phyloP scores from a whole-genome alignment of 1,140 invertebrate species.

The Hyles vespertilio region DNA sequence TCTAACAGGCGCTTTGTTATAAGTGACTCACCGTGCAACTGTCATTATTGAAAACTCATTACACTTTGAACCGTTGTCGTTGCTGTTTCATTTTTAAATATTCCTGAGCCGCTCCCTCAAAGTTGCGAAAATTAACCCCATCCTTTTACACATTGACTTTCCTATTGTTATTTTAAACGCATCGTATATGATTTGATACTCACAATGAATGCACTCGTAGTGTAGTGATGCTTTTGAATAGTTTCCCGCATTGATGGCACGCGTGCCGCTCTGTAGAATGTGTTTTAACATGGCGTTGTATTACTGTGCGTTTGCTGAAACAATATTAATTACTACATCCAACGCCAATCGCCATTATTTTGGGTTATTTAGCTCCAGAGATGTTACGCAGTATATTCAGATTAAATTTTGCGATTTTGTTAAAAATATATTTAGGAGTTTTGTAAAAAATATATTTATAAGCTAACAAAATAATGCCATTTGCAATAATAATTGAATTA shows the following conservation, averaged over 20 bases:
- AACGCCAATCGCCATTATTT: background rate
- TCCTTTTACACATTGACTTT: background rate
- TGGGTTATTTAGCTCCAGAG: background rate
- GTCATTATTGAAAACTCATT: too few species aligned
- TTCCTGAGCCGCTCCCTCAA: background rate
- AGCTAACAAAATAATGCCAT: too few species aligned
- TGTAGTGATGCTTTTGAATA: slow-evolving; percentile 56
- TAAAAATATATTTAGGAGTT: background rate
- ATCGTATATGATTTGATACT: slow-evolving; percentile 22
- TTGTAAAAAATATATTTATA: too few species aligned
- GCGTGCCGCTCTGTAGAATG: slow-evolving; percentile 43
- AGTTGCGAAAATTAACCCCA: background rate
- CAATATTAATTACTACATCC: slow-evolving; percentile 1
- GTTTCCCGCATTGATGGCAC: slow-evolving; percentile 58
- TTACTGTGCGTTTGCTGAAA: slow-evolving; percentile 63
- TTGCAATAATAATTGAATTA: too few species aligned
- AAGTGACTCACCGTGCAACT: too few species aligned
- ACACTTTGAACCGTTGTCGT: too few species aligned
- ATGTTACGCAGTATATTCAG: background rate
- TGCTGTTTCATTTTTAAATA: too few species aligned
- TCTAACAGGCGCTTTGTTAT: too few species aligned
- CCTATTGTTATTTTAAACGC: background rate
- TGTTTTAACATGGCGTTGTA: slow-evolving; percentile 58
- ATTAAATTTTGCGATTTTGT: background rate
- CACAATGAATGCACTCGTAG: slow-evolving; percentile 58